Conservation (phyloP, 2,888 invertebrate genomes). For the Chrysopilus asiliformis region DNA sequence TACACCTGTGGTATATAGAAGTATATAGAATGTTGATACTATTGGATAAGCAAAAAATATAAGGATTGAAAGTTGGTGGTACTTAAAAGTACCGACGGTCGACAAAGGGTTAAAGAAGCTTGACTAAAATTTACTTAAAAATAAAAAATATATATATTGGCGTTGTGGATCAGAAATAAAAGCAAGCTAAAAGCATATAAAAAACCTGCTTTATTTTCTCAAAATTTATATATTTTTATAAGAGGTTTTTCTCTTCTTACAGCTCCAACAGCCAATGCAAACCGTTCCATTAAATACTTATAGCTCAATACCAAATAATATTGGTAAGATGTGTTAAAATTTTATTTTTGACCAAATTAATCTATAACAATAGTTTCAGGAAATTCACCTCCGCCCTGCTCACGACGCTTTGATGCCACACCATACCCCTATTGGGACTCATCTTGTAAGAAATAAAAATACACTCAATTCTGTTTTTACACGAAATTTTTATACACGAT, state of each 20-base stretch:
- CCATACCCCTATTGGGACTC: slow-evolving; percentile 17
- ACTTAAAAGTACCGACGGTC: no score
- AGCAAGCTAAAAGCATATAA: no score
- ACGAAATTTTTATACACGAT: no score
- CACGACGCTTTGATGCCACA: slow-evolving; percentile 14
- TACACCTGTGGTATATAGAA: no score
- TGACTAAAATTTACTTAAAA: no score
- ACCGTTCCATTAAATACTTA: slow-evolving; percentile 16
- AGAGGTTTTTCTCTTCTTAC: not conserved
- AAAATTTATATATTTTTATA: slow-evolving; percentile 2
- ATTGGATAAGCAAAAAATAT: no score
- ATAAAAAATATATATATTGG: slow-evolving; percentile 1
- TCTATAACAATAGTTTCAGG: slow-evolving; percentile 12
- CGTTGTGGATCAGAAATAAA: no score
- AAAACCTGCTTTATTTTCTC: slow-evolving; percentile 4
- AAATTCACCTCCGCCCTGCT: slow-evolving; percentile 13
- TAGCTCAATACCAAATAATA: slow-evolving; percentile 13
- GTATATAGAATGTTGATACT: no score
- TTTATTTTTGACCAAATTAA: slow-evolving; percentile 1
- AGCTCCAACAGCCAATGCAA: slow-evolving; percentile 9
- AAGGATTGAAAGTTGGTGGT: no score
- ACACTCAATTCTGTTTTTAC: no score
- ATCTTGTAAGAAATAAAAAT: slow-evolving; percentile 14
- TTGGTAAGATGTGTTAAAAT: no score
- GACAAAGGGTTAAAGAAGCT: no score